A percentile compares a stretch with the other conserved stretches of the same genome.
Evolutionary conservation across 2,888 invertebrate species (phyloP).

Genomic region (Mesochorus sp.): DNA sequence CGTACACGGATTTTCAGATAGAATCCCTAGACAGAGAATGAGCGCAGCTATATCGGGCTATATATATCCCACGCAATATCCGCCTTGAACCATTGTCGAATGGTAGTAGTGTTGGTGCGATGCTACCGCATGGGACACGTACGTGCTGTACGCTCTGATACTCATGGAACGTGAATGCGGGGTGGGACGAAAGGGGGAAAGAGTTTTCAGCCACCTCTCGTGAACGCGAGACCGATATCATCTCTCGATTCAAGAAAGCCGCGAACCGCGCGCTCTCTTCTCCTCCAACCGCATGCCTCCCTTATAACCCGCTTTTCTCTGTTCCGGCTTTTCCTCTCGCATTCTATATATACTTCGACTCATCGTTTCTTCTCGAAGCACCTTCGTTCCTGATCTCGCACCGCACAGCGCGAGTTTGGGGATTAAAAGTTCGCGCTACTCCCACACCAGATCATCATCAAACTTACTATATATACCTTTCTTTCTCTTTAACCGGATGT

Average conservation of each 20-base stretch:
- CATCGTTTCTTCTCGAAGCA: neutral
- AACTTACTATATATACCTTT: neutral
- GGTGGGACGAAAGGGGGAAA: neutral
- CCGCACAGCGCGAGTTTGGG: constrained; percentile 35
- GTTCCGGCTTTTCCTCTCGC: constrained; percentile 13
- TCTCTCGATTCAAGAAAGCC: constrained; percentile 49
- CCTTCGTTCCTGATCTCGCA: constrained; percentile 33
- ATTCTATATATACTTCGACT: constrained; percentile 38
- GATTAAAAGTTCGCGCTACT: constrained; percentile 49
- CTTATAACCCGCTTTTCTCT: constrained; percentile 1
- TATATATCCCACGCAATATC: constrained; percentile 22
- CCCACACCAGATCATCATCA: neutral
- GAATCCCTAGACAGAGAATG: no score
- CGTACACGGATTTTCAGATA: neutral
- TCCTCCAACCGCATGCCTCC: neutral
- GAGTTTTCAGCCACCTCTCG: constrained; percentile 29
- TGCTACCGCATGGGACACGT: constrained; percentile 40
- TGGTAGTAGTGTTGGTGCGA: constrained; percentile 29
- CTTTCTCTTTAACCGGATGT: neutral
- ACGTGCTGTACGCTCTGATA: constrained; percentile 24
- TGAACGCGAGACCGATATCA: constrained; percentile 34
- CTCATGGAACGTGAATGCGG: constrained; percentile 10
- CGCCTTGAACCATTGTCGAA: constrained; percentile 30
- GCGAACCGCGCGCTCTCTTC: constrained; percentile 13
- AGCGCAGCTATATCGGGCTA: no score